Conservation (phyloP, 2,113 vertebrate species). For the Clarias gariepinus region DNA sequence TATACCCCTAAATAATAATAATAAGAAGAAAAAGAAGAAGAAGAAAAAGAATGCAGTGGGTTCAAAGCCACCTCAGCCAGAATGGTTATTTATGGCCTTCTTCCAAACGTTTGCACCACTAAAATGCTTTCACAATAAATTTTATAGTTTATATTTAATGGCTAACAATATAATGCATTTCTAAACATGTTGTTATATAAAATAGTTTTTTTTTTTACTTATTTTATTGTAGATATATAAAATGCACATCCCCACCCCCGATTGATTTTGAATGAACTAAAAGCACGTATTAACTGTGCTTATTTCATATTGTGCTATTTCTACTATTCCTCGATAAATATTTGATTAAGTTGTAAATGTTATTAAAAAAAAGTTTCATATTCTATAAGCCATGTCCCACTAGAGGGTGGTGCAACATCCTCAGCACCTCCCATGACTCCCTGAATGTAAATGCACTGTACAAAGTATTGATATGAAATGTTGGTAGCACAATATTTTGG, state of each 20-base stretch:
- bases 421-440: not conserved
- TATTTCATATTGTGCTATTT: not conserved
- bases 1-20: not conserved
- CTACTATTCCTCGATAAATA: too few species aligned
- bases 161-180: too few species aligned
- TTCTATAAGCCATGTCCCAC: not conserved
- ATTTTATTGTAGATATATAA: too few species aligned
- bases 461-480: not conserved
- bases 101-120: too few species aligned
- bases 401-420: conserved; percentile 16
- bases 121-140: too few species aligned
- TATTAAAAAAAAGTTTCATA: not conserved
- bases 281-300: not conserved
- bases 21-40: not conserved
- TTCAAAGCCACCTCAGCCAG: too few species aligned
- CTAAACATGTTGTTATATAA: too few species aligned
- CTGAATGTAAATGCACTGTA: not conserved
- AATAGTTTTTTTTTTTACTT: too few species aligned
- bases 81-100: too few species aligned
- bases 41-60: not conserved
- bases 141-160: too few species aligned
- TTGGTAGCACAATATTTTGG: not conserved
- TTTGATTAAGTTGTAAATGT: not conserved
- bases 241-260: too few species aligned
- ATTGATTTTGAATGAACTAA: too few species aligned